Percentiles rank a stretch among this genome's conserved stretches.
Evolutionary conservation across 2,888 invertebrate species (phyloP).

Genomic region (Trissolcus brochymenae): DNA sequence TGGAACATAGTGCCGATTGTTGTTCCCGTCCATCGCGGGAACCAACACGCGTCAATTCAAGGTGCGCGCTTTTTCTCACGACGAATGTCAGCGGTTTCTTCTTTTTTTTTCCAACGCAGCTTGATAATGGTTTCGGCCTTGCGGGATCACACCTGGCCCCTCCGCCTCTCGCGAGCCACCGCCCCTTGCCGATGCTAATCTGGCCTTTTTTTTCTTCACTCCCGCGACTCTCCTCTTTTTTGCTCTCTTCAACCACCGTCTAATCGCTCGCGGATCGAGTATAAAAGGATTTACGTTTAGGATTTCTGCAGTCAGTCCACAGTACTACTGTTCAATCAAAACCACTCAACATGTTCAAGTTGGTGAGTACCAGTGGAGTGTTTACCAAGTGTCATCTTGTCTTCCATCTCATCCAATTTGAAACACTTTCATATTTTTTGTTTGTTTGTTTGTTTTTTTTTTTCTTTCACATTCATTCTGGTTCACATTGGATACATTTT

Average conservation of each 20-base stretch:
- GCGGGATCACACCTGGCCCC: slow-evolving; percentile 56
- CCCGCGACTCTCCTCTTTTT: slow-evolving; percentile 33
- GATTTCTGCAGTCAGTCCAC: slow-evolving; percentile 65
- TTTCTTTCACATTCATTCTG: not conserved
- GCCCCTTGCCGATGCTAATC: slow-evolving; percentile 52
- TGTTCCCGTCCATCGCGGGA: slow-evolving; percentile 51
- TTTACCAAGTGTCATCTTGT: slow-evolving; percentile 24
- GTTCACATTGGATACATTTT: not conserved
- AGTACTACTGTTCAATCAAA: slow-evolving; percentile 60
- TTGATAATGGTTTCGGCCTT: slow-evolving; percentile 68
- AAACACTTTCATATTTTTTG: not conserved
- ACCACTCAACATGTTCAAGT: slow-evolving; percentile 79
- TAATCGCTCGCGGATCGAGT: slow-evolving; percentile 57
- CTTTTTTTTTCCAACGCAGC: slow-evolving; percentile 55
- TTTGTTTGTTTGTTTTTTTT: not conserved
- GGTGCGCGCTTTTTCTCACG: slow-evolving; percentile 66
- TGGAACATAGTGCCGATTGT: slow-evolving; percentile 61
- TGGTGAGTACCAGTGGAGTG: slow-evolving; percentile 77
- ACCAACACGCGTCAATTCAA: slow-evolving; percentile 58
- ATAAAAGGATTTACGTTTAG: slow-evolving; percentile 64
- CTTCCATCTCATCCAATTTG: not conserved
- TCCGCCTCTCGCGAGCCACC: slow-evolving; percentile 52
- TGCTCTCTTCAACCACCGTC: slow-evolving; percentile 51
- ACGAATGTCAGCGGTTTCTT: slow-evolving; percentile 60
- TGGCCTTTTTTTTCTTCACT: slow-evolving; percentile 37